phyloP scores from a whole-genome alignment of 2,113 vertebrate species.

The Promerops cafer region DNA sequence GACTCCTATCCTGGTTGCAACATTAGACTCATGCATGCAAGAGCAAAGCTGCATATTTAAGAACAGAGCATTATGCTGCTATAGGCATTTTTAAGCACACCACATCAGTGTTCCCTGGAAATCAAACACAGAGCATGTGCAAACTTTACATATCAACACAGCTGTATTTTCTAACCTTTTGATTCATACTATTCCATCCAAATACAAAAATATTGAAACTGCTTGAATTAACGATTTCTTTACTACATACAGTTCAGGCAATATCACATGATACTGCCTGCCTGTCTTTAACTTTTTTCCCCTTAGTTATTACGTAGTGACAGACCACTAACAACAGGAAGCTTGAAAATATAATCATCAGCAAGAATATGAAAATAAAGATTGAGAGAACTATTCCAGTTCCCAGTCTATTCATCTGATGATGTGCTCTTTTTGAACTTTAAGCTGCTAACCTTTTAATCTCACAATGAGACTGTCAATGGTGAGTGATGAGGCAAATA shows the following conservation, averaged over 20 bases:
- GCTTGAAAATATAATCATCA: not conserved
- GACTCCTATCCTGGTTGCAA: not conserved
- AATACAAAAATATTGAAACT: not conserved
- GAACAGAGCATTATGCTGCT: not conserved
- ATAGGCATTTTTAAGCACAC: not conserved
- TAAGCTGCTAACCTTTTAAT: conserved; percentile 1
- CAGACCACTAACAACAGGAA: not conserved
- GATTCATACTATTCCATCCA: not conserved
- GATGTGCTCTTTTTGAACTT: not conserved
- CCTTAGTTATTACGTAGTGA: not conserved
- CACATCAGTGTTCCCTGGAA: not conserved
- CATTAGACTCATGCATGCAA: not conserved
- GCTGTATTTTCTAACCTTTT: not conserved
- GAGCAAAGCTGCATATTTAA: not conserved
- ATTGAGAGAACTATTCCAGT: not conserved
- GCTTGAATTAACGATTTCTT: not conserved
- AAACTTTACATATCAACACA: not conserved
- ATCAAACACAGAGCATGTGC: not conserved
- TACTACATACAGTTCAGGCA: not conserved
- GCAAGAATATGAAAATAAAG: not conserved
- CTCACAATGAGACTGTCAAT: not conserved
- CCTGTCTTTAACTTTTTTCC: not conserved
- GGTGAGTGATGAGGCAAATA: not conserved
- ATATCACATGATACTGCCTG: not conserved
- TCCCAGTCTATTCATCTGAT: not conserved